Evolutionary conservation across 2,113 vertebrate genomes (phyloP).

Genomic region (Ceyx melanurus): DNA sequence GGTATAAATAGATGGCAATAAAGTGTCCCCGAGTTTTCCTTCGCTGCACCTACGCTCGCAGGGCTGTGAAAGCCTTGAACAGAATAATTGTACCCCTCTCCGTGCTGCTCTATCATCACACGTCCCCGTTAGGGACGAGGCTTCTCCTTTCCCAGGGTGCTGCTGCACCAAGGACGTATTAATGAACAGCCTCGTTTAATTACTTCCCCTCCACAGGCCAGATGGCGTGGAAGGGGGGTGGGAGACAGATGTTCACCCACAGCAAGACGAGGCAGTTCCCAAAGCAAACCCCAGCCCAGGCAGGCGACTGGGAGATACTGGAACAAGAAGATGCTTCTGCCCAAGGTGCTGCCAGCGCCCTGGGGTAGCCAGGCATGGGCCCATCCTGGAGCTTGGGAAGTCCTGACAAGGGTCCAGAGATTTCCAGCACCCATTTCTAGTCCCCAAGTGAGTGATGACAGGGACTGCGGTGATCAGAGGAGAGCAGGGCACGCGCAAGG

Average conservation of each 20-base stretch:
- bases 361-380: rapidly evolving
- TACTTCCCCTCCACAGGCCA: neutral
- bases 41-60: rapidly evolving
- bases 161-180: neutral
- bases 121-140: neutral
- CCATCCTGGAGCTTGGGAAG: neutral
- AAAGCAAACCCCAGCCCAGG: neutral
- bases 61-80: neutral
- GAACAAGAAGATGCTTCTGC: neutral
- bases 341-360: rapidly evolving
- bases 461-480: neutral
- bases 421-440: neutral
- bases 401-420: neutral
- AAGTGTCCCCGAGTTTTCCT: neutral
- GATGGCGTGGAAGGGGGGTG: neutral
- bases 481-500: neutral
- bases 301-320: neutral
- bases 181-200: neutral
- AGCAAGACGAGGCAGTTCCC: neutral
- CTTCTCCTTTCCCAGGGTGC: neutral
- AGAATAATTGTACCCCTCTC: rapidly evolving
- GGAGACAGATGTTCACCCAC: neutral
- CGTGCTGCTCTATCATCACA: neutral
- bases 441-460: neutral
- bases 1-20: neutral